A percentile compares a stretch with the other conserved stretches of the same genome.
Conservation (phyloP, 2,113 vertebrate genomes). For the Eolophus roseicapilla region DNA sequence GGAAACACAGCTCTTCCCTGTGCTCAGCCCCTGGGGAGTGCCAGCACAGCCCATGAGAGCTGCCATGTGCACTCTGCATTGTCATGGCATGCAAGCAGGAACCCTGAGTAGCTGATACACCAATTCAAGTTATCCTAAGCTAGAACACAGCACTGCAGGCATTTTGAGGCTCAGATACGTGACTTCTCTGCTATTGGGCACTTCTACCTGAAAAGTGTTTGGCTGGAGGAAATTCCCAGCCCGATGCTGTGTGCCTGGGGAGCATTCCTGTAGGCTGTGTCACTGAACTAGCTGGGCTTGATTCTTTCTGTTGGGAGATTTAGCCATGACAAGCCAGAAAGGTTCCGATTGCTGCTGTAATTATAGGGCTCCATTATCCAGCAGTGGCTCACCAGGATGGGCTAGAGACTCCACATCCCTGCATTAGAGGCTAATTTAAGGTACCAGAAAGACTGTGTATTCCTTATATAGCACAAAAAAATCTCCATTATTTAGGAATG, state of each 20-base stretch:
- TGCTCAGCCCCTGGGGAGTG: not conserved
- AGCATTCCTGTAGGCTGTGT: not conserved
- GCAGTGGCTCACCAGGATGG: not conserved
- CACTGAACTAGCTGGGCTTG: not conserved
- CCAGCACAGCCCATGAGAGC: not conserved
- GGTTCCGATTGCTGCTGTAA: not conserved
- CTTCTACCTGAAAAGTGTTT: not conserved
- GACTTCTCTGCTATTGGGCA: not conserved
- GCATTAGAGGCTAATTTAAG: rapidly evolving
- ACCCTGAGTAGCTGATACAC: rapidly evolving
- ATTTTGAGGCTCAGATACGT: rapidly evolving
- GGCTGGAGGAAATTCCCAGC: not conserved
- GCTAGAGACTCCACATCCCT: not conserved
- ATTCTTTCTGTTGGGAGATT: not conserved
- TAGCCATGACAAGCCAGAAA: not conserved
- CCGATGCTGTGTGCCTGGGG: not conserved
- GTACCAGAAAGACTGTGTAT: rapidly evolving
- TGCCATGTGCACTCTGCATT: not conserved
- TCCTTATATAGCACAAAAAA: not conserved
- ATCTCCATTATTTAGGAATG: not conserved
- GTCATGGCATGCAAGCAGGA: not conserved
- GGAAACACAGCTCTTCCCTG: not conserved
- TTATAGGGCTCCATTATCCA: not conserved
- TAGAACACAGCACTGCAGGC: rapidly evolving
- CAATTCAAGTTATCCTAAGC: not conserved